A percentile compares a stretch with the other conserved stretches of the same genome.
These are phyloP conservation scores for Sciurus niger DNA, from an alignment of 2,113 vertebrate species.

Conservation along the genomic window DNA sequence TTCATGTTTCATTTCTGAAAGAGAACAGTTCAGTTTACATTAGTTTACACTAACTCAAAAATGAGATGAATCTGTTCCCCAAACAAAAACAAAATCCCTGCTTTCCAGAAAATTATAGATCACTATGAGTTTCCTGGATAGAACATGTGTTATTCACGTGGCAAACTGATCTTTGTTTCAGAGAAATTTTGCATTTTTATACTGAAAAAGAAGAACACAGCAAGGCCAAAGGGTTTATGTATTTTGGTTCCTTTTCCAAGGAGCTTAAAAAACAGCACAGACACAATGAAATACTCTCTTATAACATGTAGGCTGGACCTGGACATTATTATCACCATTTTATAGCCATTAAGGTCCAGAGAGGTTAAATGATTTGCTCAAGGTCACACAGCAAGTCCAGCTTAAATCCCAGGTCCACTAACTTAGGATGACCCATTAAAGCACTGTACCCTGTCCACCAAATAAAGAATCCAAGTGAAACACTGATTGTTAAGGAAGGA, in stretches of 20 bases:
- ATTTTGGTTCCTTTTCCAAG: not conserved
- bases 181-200: not conserved
- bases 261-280: conserved; percentile 43
- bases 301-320: conserved; percentile 17
- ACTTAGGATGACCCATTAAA: conserved; percentile 67
- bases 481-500: conserved; percentile 67
- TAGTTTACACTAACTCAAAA: not conserved
- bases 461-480: conserved; percentile 58
- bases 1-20: not conserved
- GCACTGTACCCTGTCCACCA: conserved; percentile 48
- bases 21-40: not conserved
- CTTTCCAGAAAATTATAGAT: conserved; percentile 31
- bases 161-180: not conserved
- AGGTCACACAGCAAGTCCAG: conserved; percentile 47
- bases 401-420: conserved; percentile 59
- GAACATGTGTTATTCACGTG: not conserved
- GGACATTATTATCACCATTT: conserved; percentile 48
- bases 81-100: not conserved
- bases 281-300: conserved; percentile 49
- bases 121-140: not conserved
- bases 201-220: not conserved
- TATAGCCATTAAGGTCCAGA: conserved; percentile 56
- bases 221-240: conserved; percentile 6
- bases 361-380: conserved; percentile 73
- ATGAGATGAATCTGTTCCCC: not conserved